phyloP scores from a whole-genome alignment of 1,140 invertebrate species.

The Drosophila bifasciata region DNA sequence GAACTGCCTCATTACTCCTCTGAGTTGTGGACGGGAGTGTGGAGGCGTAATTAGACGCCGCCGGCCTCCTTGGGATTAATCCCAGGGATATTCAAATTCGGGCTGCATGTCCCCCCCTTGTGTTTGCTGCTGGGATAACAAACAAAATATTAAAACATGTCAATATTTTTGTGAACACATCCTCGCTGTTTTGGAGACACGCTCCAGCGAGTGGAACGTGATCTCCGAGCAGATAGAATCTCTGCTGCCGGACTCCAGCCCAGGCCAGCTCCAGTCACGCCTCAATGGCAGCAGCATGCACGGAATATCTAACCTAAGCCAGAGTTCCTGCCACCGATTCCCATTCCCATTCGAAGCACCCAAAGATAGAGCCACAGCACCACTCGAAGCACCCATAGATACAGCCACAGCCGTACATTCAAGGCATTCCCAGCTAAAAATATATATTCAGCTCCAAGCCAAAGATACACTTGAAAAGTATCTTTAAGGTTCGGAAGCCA shows the following conservation, averaged over 20 bases:
- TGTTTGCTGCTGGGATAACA: slow-evolving; percentile 28
- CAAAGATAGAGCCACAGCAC: no score
- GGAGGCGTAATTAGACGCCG: slow-evolving; percentile 56
- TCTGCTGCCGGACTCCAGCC: slow-evolving; percentile 1
- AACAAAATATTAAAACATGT: slow-evolving; percentile 58
- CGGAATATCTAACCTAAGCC: slow-evolving; percentile 32
- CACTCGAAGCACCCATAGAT: no score
- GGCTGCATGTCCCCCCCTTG: slow-evolving; percentile 11
- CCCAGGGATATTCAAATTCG: slow-evolving; percentile 44
- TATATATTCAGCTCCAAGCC: not conserved
- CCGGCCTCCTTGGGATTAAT: slow-evolving; percentile 53
- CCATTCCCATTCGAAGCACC: no score
- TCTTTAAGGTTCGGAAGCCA: slow-evolving; percentile 20
- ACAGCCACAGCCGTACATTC: no score
- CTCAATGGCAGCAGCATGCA: slow-evolving; percentile 14
- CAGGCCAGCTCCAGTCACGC: slow-evolving; percentile 16
- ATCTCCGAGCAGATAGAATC: slow-evolving; percentile 14
- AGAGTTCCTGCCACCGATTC: not conserved
- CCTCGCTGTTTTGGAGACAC: slow-evolving; percentile 28
- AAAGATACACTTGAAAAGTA: slow-evolving; percentile 22
- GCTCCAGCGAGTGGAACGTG: slow-evolving; percentile 27
- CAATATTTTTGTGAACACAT: slow-evolving; percentile 47
- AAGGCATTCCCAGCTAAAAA: no score
- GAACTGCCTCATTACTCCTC: slow-evolving; percentile 68
- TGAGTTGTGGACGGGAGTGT: slow-evolving; percentile 57